These are phyloP conservation scores for Solenodon paradoxus DNA, from an alignment of 2,113 vertebrate genomes.

Conservation along the genomic window DNA sequence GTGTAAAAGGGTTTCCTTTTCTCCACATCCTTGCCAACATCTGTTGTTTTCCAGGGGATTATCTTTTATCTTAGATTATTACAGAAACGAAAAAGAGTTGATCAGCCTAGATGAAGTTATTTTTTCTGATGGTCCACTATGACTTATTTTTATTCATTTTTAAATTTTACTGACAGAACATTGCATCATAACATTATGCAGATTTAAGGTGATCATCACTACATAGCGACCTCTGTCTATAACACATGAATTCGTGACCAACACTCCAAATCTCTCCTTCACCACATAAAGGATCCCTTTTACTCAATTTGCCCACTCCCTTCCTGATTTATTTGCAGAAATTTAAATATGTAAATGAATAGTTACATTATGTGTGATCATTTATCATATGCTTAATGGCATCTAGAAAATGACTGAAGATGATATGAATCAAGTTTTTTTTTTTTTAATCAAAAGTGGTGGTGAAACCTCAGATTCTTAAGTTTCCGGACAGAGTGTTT, in stretches of 20 bases:
- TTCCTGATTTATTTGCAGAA: too few relatives aligned
- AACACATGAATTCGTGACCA: too few relatives aligned
- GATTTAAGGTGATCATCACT: too few relatives aligned
- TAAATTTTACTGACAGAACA: too few relatives aligned
- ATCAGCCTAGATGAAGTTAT: not conserved
- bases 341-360: conserved; percentile 34
- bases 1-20: too few relatives aligned
- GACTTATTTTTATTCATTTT: too few relatives aligned
- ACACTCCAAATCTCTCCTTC: too few relatives aligned
- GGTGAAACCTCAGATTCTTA: not conserved
- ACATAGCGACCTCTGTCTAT: too few relatives aligned
- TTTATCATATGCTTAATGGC: not conserved
- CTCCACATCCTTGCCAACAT: too few relatives aligned
- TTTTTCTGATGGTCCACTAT: not conserved
- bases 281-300: too few relatives aligned
- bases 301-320: too few relatives aligned
- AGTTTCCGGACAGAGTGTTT: not conserved
- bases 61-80: conserved; percentile 43
- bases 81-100: not conserved
- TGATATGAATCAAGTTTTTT: not conserved
- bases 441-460: not conserved
- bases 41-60: not conserved
- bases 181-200: too few relatives aligned
- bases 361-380: not conserved
- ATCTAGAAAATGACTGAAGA: not conserved